phyloP scores from a whole-genome alignment of 2,888 invertebrate species.

The Megamerina dolium region DNA sequence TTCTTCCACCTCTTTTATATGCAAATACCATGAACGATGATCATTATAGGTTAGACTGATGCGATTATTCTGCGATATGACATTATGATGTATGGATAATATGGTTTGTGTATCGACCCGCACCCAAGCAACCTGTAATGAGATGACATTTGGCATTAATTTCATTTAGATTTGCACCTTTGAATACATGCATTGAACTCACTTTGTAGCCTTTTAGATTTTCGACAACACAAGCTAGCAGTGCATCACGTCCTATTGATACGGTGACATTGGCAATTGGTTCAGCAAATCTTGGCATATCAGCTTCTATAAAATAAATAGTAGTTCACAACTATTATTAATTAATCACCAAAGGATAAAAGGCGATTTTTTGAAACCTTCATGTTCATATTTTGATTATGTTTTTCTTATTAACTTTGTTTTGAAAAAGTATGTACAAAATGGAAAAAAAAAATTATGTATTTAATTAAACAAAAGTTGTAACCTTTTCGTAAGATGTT shows the following conservation, averaged over 20 bases:
- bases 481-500: no score
- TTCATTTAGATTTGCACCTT: no score
- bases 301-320: constrained; percentile 31
- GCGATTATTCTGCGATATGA: constrained; percentile 84
- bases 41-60: constrained; percentile 83
- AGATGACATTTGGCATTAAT: no score
- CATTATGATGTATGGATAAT: constrained; percentile 84
- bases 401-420: no score
- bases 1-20: constrained; percentile 82
- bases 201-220: constrained; percentile 83
- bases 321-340: background rate
- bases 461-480: no score
- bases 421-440: no score
- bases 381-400: no score
- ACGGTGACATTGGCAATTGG: constrained; percentile 87
- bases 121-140: constrained; percentile 90
- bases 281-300: constrained; percentile 76
- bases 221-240: constrained; percentile 83
- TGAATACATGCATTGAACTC: no score
- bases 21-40: constrained; percentile 86
- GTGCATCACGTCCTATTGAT: constrained; percentile 78
- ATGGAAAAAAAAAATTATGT: no score
- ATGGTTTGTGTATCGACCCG: constrained; percentile 89
- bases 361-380: no score
- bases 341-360: no score